Evolutionary conservation across 1,140 invertebrate species (phyloP).

Genomic region (Sweltsa coloradensis): DNA sequence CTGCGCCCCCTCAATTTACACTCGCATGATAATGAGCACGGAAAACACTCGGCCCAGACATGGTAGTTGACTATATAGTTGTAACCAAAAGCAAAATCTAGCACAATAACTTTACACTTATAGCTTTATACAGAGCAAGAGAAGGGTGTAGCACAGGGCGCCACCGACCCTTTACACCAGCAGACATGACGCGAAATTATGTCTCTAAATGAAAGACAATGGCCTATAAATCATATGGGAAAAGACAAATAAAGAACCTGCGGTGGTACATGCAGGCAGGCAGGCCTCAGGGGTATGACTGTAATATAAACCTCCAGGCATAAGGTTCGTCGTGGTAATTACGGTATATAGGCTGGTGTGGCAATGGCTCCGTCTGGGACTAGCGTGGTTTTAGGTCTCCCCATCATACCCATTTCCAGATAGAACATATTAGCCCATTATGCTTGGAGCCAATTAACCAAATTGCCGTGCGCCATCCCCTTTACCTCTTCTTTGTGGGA

Average conservation of each 20-base stretch:
- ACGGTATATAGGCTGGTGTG: too few species aligned
- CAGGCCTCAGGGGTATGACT: background rate
- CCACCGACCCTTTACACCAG: background rate
- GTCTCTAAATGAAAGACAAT: conserved; percentile 11
- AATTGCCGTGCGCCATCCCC: conserved; percentile 3
- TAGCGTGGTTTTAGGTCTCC: too few species aligned
- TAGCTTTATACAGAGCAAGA: background rate
- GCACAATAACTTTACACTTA: too few species aligned
- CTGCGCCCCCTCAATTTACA: too few species aligned
- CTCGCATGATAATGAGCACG: too few species aligned
- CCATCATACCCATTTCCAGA: background rate
- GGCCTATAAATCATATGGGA: conserved; percentile 12
- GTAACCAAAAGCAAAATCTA: too few species aligned
- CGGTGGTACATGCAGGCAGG: background rate
- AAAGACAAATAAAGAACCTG: conserved; percentile 3
- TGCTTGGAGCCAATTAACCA: conserved; percentile 13
- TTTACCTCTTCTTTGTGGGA: conserved; percentile 1
- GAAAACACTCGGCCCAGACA: too few species aligned
- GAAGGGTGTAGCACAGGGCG: too few species aligned
- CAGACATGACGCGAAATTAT: conserved; percentile 9
- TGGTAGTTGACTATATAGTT: too few species aligned
- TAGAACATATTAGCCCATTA: conserved; percentile 13
- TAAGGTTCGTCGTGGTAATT: conserved; percentile 2
- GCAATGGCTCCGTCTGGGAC: too few species aligned
- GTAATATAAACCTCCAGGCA: conserved; percentile 7